phyloP scores from a whole-genome alignment of 2,113 vertebrate species.

The Emydura subglobosa region DNA sequence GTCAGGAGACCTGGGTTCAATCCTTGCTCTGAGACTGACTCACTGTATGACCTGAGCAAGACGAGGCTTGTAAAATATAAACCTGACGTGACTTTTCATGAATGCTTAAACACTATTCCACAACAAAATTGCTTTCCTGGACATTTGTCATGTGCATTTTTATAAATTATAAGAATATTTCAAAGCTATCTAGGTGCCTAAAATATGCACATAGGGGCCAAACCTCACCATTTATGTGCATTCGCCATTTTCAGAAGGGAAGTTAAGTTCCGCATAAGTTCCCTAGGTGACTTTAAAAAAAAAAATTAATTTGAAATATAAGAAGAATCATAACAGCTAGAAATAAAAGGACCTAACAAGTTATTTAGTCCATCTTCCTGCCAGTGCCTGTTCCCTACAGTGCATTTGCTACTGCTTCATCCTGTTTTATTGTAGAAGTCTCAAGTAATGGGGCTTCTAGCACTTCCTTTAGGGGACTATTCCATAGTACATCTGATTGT shows the following conservation, averaged over 20 bases:
- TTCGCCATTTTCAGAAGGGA: not conserved
- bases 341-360: not conserved
- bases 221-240: not conserved
- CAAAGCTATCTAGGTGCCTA: not conserved
- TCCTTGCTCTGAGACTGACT: not conserved
- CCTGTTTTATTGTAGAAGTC: not conserved
- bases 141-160: not conserved
- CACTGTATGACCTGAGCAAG: not conserved
- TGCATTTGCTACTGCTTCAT: not conserved
- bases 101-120: fast-evolving
- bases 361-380: not conserved
- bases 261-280: not conserved
- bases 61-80: not conserved
- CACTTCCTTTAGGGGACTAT: not conserved
- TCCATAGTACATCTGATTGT: not conserved
- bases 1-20: fast-evolving
- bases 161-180: not conserved
- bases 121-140: not conserved
- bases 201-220: not conserved
- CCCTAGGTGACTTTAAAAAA: not conserved
- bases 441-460: not conserved
- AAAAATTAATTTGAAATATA: not conserved
- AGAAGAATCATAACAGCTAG: not conserved
- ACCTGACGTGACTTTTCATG: not conserved
- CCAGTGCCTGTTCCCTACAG: not conserved